phyloP scores from a whole-genome alignment of 2,797 vertebrate species.

The Huso huso region DNA sequence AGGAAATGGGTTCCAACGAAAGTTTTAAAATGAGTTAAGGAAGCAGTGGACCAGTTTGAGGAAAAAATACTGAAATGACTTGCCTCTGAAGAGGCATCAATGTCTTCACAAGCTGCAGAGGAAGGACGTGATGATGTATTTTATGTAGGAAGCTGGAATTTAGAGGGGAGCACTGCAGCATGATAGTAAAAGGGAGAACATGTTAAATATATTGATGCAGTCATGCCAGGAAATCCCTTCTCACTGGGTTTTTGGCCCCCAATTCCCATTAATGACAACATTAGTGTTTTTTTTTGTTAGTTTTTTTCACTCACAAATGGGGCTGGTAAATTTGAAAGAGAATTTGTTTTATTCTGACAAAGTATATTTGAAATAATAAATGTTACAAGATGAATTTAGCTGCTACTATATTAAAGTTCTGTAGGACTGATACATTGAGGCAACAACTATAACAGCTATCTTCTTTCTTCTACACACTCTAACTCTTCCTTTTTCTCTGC shows the following conservation, averaged over 20 bases:
- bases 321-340: too few species aligned
- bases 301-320: too few species aligned
- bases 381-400: too few species aligned
- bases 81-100: conserved; percentile 34
- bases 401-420: too few species aligned
- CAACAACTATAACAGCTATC: too few species aligned
- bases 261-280: conserved; percentile 19
- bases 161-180: conserved; percentile 41
- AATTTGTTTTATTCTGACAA: too few species aligned
- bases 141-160: conserved; percentile 45
- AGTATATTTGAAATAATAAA: too few species aligned
- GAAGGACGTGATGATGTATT: conserved; percentile 55
- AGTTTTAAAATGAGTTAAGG: conserved; percentile 8
- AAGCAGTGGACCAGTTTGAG: conserved; percentile 10
- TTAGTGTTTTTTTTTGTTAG: too few species aligned
- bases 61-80: conserved; percentile 17
- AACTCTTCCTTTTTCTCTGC: too few species aligned
- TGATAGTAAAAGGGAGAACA: conserved; percentile 53
- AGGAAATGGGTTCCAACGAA: conserved; percentile 4
- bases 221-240: conserved; percentile 58
- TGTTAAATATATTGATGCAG: conserved; percentile 58
- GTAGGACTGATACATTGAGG: too few species aligned
- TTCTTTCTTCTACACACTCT: too few species aligned
- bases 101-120: conserved; percentile 50
- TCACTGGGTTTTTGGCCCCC: conserved; percentile 33